Conservation (phyloP, 2,888 invertebrate species). For the Erebia palarica region DNA sequence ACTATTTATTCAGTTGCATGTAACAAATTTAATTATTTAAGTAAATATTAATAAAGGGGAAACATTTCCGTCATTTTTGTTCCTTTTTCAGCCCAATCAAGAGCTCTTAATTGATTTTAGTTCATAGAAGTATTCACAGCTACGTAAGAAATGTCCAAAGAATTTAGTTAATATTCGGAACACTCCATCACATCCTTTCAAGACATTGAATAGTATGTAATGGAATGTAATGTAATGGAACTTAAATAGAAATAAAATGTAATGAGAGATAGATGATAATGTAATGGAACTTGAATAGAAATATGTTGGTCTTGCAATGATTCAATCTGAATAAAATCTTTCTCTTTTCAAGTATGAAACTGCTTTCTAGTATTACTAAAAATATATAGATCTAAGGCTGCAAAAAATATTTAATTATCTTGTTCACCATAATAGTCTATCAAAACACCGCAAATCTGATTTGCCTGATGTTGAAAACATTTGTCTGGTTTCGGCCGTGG, state of each 20-base stretch:
- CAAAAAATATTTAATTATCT: too few relatives aligned
- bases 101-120: constrained; percentile 24
- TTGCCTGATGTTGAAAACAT: too few relatives aligned
- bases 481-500: too few relatives aligned
- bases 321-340: constrained; percentile 4
- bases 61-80: not conserved
- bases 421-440: too few relatives aligned
- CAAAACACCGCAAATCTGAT: too few relatives aligned
- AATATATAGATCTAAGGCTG: not conserved
- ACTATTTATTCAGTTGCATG: too few relatives aligned
- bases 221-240: too few relatives aligned
- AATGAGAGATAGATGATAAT: too few relatives aligned
- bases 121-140: constrained; percentile 21
- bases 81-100: not conserved
- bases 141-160: constrained; percentile 18
- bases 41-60: too few relatives aligned
- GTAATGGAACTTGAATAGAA: not conserved
- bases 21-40: too few relatives aligned
- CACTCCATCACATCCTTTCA: constrained; percentile 14
- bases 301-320: constrained; percentile 1
- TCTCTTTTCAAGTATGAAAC: not conserved
- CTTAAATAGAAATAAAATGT: constrained; percentile 1
- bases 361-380: not conserved
- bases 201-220: not conserved
- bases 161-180: constrained; percentile 5